Evolutionary conservation across 2,888 invertebrate species (phyloP).

Genomic region (Hirudinaria manillensis): DNA sequence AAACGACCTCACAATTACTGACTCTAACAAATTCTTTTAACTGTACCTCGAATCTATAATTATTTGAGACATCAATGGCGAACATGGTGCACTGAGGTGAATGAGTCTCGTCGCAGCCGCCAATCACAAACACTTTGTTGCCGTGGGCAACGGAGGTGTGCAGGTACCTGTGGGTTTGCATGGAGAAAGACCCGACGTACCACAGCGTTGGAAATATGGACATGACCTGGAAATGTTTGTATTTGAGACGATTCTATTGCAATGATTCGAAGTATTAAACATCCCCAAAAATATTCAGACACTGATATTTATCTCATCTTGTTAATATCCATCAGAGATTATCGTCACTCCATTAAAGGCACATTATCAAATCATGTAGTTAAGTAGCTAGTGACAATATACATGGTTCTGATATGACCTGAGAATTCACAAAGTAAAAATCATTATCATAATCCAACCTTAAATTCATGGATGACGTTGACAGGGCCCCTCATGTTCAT

Average conservation of each 20-base stretch:
- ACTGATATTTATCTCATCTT: too few species aligned
- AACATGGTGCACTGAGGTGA: slow-evolving; percentile 39
- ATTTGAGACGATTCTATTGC: background rate
- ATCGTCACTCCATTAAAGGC: too few species aligned
- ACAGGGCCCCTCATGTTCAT: slow-evolving; percentile 40
- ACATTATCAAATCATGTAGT: too few species aligned
- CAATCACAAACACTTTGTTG: slow-evolving; percentile 37
- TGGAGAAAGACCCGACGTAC: slow-evolving; percentile 40
- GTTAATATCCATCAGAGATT: too few species aligned
- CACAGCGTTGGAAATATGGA: slow-evolving; percentile 41
- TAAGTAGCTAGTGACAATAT: too few species aligned
- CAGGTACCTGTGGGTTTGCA: slow-evolving; percentile 39
- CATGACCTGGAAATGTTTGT: slow-evolving; percentile 35
- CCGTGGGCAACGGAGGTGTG: slow-evolving; percentile 37
- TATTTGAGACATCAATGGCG: slow-evolving; percentile 34
- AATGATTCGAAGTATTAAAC: background rate
- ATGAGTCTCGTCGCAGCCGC: slow-evolving; percentile 40
- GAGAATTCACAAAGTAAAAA: too few species aligned
- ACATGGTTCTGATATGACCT: too few species aligned
- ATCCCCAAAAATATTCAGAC: background rate
- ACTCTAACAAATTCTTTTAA: background rate
- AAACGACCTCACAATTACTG: background rate
- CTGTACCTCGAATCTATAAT: slow-evolving; percentile 35
- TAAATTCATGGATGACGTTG: slow-evolving; percentile 40
- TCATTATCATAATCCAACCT: slow-evolving; percentile 20